Evolutionary conservation across 2,797 vertebrate species (phyloP), one percentile per base, ranked within the genome.

Genomic region (Chaunax sp.): DNA sequence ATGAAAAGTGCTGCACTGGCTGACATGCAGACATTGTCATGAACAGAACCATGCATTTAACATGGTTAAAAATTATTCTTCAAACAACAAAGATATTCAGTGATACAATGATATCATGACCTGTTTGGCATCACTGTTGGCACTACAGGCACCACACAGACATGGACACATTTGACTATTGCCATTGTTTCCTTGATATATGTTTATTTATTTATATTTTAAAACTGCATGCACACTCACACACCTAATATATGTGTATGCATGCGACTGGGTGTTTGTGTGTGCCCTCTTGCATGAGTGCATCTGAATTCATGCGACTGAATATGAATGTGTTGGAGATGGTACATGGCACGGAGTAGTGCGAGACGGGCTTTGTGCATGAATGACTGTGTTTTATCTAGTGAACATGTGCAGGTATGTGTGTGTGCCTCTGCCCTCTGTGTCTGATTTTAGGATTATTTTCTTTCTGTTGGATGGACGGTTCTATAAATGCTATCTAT

Each of bases 61-160:
- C 33, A 20, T 12, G 13, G 30, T 75, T 86, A 52, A 78, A 88
- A 87, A 89, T 87, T 93, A 83, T 23, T 0, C 55, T 80, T 83
- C 30, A 78, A 87, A 86, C 69, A 84, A 88, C 61, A 87, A 90
- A 87, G 78, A 87, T 83, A 0, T 4, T 72, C 82, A 84, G 76
- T 90, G 67, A 49, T 38, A 59, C 52, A 84, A 61, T 72, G 81
- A 87, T 68, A 72, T 57, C 62, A 67, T 70, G 49, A 46, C 44
- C 51, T 65, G 58, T 47, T 53, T 37, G 22, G 45, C 28, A 55
- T 26, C 52, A 46, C 22, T 53, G 40, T 22, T 35, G 18, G 22
- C 38, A 47, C 19, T 52, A 22, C 44, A 60, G 18, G 10, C 33
- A 63, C 72, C 66, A 40, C 47, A 70, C 45, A 46, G 15, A 23